Conservation (phyloP, 1,140 invertebrate species). For the Brachionus rotundiformis region DNA sequence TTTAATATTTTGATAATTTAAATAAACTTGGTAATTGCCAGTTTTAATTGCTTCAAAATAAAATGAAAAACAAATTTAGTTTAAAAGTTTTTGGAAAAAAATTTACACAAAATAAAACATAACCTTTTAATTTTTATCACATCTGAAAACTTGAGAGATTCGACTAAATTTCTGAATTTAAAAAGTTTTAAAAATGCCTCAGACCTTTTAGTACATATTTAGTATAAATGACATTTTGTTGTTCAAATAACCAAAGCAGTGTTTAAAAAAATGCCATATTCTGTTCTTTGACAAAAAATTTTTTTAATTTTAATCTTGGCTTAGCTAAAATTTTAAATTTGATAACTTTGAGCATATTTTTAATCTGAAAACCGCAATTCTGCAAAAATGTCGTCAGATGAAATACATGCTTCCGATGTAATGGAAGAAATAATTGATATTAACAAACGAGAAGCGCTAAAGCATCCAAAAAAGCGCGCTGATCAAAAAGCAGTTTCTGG, state of each 20-base stretch:
- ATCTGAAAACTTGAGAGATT: no score
- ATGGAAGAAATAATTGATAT: conserved; percentile 23
- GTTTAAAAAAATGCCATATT: background rate
- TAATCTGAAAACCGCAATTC: no score
- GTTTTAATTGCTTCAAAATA: no score
- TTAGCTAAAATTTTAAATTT: background rate
- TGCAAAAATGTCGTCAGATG: background rate
- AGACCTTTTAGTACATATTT: background rate
- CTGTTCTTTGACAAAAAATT: background rate
- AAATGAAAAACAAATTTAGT: no score
- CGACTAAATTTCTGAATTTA: no score
- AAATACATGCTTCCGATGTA: conserved; percentile 8
- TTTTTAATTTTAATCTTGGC: background rate
- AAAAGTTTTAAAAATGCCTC: no score
- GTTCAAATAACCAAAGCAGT: background rate
- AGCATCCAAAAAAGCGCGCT: background rate
- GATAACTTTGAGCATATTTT: background rate
- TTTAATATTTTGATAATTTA: no score
- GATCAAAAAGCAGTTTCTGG: background rate
- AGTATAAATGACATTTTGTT: background rate
- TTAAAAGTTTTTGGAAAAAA: no score
- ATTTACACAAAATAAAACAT: no score
- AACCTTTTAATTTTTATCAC: no score
- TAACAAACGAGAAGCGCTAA: background rate
- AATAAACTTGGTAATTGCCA: no score